Conservation (phyloP, 2,113 vertebrate genomes). For the Caranx ignobilis region DNA sequence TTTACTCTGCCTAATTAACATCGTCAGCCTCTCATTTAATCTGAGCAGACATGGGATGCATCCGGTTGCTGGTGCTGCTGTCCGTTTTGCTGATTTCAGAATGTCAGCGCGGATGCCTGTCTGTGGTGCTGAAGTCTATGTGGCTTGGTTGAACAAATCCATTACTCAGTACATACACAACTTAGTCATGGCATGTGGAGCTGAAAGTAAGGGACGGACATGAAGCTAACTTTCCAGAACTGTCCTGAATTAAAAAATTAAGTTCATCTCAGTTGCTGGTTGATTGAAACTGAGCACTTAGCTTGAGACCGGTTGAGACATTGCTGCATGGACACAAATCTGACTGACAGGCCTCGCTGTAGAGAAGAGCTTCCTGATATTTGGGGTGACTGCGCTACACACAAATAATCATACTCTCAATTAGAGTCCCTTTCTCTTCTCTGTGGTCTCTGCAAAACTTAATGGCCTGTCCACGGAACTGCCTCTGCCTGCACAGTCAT, state of each 20-base stretch:
- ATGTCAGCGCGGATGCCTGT: slow-evolving; percentile 45
- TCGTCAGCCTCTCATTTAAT: slow-evolving; percentile 83
- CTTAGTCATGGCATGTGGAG: slow-evolving; percentile 34
- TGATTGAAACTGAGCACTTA: slow-evolving; percentile 47
- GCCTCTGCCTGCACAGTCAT: slow-evolving; percentile 51
- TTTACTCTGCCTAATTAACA: slow-evolving; percentile 86
- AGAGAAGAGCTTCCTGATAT: slow-evolving; percentile 60
- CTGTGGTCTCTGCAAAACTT: slow-evolving; percentile 49
- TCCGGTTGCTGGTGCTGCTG: slow-evolving; percentile 67
- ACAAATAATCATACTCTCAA: slow-evolving; percentile 75
- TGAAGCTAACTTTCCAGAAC: slow-evolving; percentile 70
- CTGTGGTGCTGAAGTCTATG: slow-evolving; percentile 36
- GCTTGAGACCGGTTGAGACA: slow-evolving; percentile 43
- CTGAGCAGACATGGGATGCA: slow-evolving; percentile 79
- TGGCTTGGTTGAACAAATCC: slow-evolving; percentile 66
- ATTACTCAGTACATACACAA: slow-evolving; percentile 42
- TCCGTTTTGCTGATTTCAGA: slow-evolving; percentile 66
- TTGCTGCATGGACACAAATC: slow-evolving; percentile 51
- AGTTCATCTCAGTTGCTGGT: slow-evolving; percentile 53
- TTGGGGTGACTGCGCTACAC: slow-evolving; percentile 62
- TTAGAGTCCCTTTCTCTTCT: slow-evolving; percentile 63
- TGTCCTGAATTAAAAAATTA: slow-evolving; percentile 66
- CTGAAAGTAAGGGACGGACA: not conserved
- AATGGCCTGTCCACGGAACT: slow-evolving; percentile 50
- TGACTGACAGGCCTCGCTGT: slow-evolving; percentile 63